These are phyloP conservation scores for Mastomys coucha DNA, from an alignment of 2,113 vertebrate species.

Conservation along the genomic window DNA sequence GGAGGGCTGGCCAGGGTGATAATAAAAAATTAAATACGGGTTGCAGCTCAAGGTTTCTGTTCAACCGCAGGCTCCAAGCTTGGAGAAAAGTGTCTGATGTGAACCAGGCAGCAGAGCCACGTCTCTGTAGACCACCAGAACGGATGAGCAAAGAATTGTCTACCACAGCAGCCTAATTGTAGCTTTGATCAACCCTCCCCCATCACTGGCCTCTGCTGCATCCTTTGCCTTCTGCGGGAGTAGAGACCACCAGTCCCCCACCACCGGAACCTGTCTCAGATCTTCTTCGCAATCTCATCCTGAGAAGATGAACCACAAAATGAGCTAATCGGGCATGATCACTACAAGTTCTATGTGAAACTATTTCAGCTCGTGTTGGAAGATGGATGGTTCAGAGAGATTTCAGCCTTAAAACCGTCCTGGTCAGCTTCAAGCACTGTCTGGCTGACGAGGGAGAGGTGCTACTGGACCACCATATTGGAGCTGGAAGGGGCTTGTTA, in stretches of 20 bases:
- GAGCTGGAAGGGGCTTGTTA: slow-evolving; percentile 95
- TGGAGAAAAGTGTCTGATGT: background rate
- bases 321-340: background rate
- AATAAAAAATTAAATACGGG: too few relatives aligned
- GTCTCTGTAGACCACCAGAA: too few relatives aligned
- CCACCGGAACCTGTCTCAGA: background rate
- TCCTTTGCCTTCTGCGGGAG: background rate
- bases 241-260: background rate
- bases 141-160: background rate
- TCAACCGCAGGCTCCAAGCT: background rate
- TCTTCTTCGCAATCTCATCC: background rate
- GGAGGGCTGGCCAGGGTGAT: too few relatives aligned
- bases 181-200: background rate
- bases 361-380: background rate
- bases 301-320: background rate
- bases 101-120: rapidly evolving
- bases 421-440: slow-evolving; percentile 91
- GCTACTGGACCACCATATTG: slow-evolving; percentile 91
- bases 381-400: slow-evolving; percentile 88
- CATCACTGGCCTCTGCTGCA: background rate
- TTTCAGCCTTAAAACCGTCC: slow-evolving; percentile 90
- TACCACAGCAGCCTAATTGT: background rate
- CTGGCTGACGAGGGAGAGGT: slow-evolving; percentile 90
- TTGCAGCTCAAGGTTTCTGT: background rate
- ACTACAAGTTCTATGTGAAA: background rate